phyloP scores from a whole-genome alignment of 2,113 vertebrate species.

The Eretmochelys imbricata region DNA sequence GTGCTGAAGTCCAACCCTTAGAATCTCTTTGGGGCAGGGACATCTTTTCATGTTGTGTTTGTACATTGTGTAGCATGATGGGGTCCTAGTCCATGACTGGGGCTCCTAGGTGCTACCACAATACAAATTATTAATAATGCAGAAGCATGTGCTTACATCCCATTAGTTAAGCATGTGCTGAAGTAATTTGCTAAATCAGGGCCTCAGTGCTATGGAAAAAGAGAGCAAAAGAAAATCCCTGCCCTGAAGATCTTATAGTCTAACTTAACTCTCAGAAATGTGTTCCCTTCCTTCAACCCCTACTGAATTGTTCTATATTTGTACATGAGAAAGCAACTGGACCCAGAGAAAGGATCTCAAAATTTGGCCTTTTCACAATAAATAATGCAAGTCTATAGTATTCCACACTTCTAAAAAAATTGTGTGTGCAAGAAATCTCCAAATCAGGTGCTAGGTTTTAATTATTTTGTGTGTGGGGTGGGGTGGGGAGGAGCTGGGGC shows the following conservation, averaged over 20 bases:
- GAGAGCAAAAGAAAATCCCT: not conserved
- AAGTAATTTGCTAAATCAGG: not conserved
- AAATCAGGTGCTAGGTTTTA: constrained; percentile 41
- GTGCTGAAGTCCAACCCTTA: not conserved
- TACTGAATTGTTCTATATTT: not conserved
- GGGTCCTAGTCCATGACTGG: not conserved
- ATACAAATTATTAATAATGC: not conserved
- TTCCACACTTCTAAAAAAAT: constrained; percentile 29
- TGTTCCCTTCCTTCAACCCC: not conserved
- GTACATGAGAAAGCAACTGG: not conserved
- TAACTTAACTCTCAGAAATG: not conserved
- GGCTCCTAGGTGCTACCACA: not conserved
- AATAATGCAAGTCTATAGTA: constrained; percentile 12
- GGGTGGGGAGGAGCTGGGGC: too few species aligned
- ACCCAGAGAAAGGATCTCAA: not conserved
- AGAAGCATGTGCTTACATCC: not conserved
- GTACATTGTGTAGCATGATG: not conserved
- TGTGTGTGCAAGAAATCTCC: constrained; percentile 10
- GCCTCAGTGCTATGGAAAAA: not conserved
- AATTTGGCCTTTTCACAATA: constrained; percentile 18
- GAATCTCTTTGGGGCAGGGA: not conserved
- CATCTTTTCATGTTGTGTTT: not conserved
- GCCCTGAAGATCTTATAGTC: not conserved
- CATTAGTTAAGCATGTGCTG: not conserved
- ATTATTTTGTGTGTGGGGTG: not conserved